Percentiles rank a stretch among this genome's conserved stretches.
Evolutionary conservation across 2,888 invertebrate species (phyloP).

Genomic region (Hypolimnas misippus): DNA sequence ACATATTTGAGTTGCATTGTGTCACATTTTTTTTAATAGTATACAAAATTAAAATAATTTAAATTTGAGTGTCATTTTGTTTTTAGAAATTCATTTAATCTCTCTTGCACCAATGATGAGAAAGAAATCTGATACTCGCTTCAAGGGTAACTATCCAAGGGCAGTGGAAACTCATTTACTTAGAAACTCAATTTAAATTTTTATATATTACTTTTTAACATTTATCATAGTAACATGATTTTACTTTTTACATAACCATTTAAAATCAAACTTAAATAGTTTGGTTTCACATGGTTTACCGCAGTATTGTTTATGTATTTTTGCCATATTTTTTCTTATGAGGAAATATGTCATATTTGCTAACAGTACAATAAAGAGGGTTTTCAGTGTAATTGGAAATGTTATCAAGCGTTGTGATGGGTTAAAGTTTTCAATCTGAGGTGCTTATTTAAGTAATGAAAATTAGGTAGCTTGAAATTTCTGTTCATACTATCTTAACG

Average conservation of each 20-base stretch:
- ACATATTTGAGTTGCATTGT: too few relatives aligned
- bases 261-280: constrained; percentile 43
- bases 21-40: not conserved
- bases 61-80: too few relatives aligned
- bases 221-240: not conserved
- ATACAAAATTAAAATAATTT: too few relatives aligned
- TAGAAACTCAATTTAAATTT: too few relatives aligned
- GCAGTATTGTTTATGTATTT: constrained; percentile 41
- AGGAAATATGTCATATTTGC: constrained; percentile 47
- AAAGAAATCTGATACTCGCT: constrained; percentile 59
- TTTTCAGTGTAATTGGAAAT: constrained; percentile 52
- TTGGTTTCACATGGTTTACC: constrained; percentile 42
- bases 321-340: constrained; percentile 47
- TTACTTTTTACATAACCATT: constrained; percentile 37
- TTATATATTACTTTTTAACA: not conserved
- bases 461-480: too few relatives aligned
- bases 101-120: constrained; percentile 59
- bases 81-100: too few relatives aligned
- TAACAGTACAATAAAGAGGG: constrained; percentile 26
- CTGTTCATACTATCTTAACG: too few relatives aligned
- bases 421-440: constrained; percentile 83
- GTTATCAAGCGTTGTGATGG: constrained; percentile 70
- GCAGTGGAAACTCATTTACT: constrained; percentile 19
- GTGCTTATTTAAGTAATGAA: constrained; percentile 25
- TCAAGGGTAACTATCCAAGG: constrained; percentile 53